Percentiles rank a stretch among this genome's conserved stretches.
These are phyloP conservation scores for Meghimatium bilineatum DNA, from an alignment of 2,888 invertebrate species.

Conservation along the genomic window DNA sequence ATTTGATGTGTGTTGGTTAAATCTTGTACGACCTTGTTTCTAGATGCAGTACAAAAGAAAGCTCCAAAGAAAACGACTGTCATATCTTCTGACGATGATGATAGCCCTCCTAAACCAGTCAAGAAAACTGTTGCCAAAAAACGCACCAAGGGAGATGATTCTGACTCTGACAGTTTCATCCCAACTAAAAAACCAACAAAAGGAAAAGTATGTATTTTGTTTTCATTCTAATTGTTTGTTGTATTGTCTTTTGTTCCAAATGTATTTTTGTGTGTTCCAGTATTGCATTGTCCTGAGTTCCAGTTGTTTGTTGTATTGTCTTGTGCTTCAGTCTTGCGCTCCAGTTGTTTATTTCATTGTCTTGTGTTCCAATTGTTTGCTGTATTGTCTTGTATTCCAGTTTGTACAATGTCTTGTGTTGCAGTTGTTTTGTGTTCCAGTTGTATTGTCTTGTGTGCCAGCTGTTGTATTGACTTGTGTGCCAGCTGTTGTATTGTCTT, in stretches of 20 bases:
- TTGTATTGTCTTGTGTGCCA: not conserved
- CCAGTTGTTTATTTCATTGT: too few relatives aligned
- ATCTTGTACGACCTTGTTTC: not conserved
- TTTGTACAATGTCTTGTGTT: not conserved
- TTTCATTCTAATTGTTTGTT: not conserved
- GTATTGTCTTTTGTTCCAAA: not conserved
- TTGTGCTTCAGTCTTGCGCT: too few relatives aligned
- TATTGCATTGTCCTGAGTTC: too few relatives aligned
- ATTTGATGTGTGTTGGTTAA: not conserved
- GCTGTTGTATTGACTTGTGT: not conserved
- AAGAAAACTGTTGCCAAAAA: slow-evolving; percentile 57
- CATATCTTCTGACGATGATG: slow-evolving; percentile 46
- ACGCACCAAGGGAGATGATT: slow-evolving; percentile 54
- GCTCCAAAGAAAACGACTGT: slow-evolving; percentile 1
- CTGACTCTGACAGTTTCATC: slow-evolving; percentile 59
- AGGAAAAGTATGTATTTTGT: slow-evolving; percentile 13
- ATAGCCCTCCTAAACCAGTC: slow-evolving; percentile 37
- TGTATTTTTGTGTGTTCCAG: too few relatives aligned
- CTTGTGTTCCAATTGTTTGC: too few relatives aligned
- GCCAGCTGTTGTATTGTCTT: not conserved
- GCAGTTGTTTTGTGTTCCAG: not conserved
- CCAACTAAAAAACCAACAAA: slow-evolving; percentile 60
- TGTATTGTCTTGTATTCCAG: too few relatives aligned
- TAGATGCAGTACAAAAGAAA: slow-evolving; percentile 49
- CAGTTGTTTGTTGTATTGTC: too few relatives aligned